Base-by-base conservation (phyloP, 2,888 invertebrate species). In the Andrena marginata region DNA sequence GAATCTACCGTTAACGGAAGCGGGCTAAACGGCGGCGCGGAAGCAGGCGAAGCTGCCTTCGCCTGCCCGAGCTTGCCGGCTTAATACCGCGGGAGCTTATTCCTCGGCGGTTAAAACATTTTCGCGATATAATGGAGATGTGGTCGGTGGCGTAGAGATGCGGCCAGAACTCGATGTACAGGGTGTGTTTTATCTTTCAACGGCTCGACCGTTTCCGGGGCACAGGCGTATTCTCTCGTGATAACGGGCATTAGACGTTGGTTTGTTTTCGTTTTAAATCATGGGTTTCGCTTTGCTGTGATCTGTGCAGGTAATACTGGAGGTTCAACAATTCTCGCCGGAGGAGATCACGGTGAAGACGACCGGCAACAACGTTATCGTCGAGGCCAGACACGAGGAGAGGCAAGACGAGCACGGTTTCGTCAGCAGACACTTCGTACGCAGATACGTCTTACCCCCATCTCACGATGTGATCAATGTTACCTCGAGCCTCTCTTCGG, bases 301-400 rank as follows among this genome's bases (percentile, higher is more conserved):
- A 72, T 85, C 77, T 79, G 59, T 31, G 62, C 89, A 93, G 93
- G 93, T 93, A 85, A 93, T 93, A 89, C 84, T 93, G 80, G 93
- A 95, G 82, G 94, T 95, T 76, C 94, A 94, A 86, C 94, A 95
- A 89, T 95, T 95, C 89, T 92, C 93, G 85, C 95, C 95, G 67
- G 94, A 95, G 13, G 95, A 95, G 86, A 94, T 95, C 82, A 92
- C 92, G 56, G 95, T 95, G 84, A 95, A 95, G 89, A 93, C 94
- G 54, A 89, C 92, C 79, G 94, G 94, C 85, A 94, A 94, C 82
- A 91, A 92, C 83, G 91, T 95, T 63, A 92, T 94, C 48, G 94
- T 95, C 59, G 94, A 95, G 83, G 95, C 95, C 70, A 95, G 94
- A 87, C 95, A 95, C 91, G 94, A 95, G 85, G 95, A 95, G 88